Evolutionary conservation across 2,888 invertebrate genomes (phyloP).

Genomic region (Rhamphomyia laevipes): DNA sequence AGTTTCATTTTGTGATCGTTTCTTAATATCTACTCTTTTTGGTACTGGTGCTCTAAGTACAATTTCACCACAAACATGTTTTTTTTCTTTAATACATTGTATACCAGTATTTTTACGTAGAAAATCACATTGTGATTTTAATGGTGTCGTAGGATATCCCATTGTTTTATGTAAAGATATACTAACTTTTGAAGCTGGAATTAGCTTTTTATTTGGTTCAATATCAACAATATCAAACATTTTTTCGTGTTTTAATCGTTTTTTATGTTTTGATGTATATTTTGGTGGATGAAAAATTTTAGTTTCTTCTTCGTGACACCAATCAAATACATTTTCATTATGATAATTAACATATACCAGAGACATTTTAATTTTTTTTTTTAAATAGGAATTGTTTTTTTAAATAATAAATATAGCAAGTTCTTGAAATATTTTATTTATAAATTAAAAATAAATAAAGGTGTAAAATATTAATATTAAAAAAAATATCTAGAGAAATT

Average conservation of each 20-base stretch:
- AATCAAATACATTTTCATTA: constrained; percentile 53
- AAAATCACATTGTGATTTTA: constrained; percentile 47
- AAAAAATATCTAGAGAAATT: too few species aligned
- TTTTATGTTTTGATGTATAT: constrained; percentile 29
- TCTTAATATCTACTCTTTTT: constrained; percentile 15
- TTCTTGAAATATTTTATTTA: too few species aligned
- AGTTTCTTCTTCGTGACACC: constrained; percentile 25
- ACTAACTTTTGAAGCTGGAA: not conserved
- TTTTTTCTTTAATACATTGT: constrained; percentile 30
- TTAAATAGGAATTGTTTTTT: too few species aligned
- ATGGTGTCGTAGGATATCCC: constrained; percentile 52
- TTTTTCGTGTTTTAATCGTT: not conserved
- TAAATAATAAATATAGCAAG: too few species aligned
- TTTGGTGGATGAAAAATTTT: constrained; percentile 34
- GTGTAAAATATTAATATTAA: too few species aligned
- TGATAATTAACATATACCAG: constrained; percentile 51
- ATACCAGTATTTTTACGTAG: constrained; percentile 50
- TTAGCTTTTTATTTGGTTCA: not conserved
- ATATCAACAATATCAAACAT: not conserved
- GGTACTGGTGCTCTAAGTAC: constrained; percentile 40
- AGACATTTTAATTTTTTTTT: constrained; percentile 49
- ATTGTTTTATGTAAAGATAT: constrained; percentile 49
- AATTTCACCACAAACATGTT: constrained; percentile 30
- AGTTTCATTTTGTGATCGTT: constrained; percentile 11
- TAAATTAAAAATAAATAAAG: too few species aligned